These are phyloP conservation scores for Stegana nigrithorax DNA, from an alignment of 2,888 invertebrate species.

Conservation along the genomic window DNA sequence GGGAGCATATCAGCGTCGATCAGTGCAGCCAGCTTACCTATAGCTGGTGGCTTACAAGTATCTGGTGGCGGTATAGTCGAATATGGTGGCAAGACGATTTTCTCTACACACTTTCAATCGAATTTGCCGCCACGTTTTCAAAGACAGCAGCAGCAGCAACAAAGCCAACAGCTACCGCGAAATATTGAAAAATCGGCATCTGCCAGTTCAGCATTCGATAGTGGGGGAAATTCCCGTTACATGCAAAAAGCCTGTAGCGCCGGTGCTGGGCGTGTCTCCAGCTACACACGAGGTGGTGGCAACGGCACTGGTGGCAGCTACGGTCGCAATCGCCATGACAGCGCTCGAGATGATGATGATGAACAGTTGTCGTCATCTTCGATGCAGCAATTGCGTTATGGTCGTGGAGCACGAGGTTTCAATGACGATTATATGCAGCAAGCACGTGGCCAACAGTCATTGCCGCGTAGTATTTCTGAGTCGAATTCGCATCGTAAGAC, in stretches of 20 bases:
- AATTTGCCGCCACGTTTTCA: constrained; percentile 89
- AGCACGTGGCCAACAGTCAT: constrained; percentile 47
- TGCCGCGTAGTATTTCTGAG: constrained; percentile 68
- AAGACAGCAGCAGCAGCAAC: constrained; percentile 74
- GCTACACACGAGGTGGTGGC: constrained; percentile 42
- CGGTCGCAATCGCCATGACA: constrained; percentile 49
- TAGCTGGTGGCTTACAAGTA: constrained; percentile 39
- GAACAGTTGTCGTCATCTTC: constrained; percentile 34
- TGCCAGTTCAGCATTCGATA: constrained; percentile 54
- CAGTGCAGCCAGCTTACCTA: constrained; percentile 40
- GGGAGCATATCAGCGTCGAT: constrained; percentile 33
- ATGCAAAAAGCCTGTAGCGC: constrained; percentile 46
- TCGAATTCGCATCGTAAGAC: constrained; percentile 69
- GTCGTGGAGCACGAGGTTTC: constrained; percentile 29
- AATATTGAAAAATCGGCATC: constrained; percentile 57
- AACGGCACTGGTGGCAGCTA: constrained; percentile 39
- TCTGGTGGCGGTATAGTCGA: constrained; percentile 43
- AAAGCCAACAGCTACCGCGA: constrained; percentile 45
- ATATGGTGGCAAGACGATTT: constrained; percentile 63
- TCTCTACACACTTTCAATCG: constrained; percentile 81
- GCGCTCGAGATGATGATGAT: constrained; percentile 51
- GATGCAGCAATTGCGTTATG: constrained; percentile 43
- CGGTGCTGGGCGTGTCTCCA: constrained; percentile 11
- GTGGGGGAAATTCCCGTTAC: constrained; percentile 43
- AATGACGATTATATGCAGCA: constrained; percentile 25